Percentiles rank a stretch among this genome's conserved stretches.
Conservation (phyloP, 1,140 invertebrate species). For the Penaeus indicus region DNA sequence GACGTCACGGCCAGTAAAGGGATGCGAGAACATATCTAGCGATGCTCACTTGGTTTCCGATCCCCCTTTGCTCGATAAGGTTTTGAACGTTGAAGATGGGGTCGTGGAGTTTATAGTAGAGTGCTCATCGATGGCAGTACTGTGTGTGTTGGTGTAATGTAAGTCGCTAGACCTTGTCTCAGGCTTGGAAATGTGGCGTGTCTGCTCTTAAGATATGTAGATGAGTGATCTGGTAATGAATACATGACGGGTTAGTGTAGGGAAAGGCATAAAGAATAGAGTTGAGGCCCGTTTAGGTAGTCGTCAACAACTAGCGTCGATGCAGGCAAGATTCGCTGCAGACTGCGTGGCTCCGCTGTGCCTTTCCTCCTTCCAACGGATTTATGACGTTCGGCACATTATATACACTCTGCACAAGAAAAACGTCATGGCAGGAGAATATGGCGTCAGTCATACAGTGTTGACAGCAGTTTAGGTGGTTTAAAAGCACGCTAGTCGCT, state of each 20-base stretch:
- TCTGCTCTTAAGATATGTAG: background rate
- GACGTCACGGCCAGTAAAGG: too few species aligned
- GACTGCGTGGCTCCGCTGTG: slow-evolving; percentile 26
- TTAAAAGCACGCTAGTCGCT: too few species aligned
- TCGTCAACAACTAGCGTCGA: background rate
- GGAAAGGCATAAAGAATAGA: too few species aligned
- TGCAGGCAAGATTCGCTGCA: slow-evolving; percentile 2
- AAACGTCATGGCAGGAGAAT: too few species aligned
- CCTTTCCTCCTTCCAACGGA: too few species aligned
- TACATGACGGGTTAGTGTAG: too few species aligned
- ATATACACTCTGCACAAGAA: too few species aligned
- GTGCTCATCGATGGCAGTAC: slow-evolving; percentile 51
- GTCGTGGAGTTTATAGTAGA: slow-evolving; percentile 36
- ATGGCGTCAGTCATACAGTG: too few species aligned
- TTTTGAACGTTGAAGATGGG: slow-evolving; percentile 33
- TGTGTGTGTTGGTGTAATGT: slow-evolving; percentile 46
- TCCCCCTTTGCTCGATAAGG: background rate
- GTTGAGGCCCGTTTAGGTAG: background rate
- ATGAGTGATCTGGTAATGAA: background rate
- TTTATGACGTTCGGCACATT: too few species aligned
- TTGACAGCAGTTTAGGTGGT: too few species aligned
- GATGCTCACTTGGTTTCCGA: slow-evolving; percentile 12
- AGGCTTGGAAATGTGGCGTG: background rate
- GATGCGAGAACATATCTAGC: background rate
- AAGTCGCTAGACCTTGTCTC: slow-evolving; percentile 17